Conservation (phyloP, 2,113 vertebrate genomes). For the Sialia sialis region DNA sequence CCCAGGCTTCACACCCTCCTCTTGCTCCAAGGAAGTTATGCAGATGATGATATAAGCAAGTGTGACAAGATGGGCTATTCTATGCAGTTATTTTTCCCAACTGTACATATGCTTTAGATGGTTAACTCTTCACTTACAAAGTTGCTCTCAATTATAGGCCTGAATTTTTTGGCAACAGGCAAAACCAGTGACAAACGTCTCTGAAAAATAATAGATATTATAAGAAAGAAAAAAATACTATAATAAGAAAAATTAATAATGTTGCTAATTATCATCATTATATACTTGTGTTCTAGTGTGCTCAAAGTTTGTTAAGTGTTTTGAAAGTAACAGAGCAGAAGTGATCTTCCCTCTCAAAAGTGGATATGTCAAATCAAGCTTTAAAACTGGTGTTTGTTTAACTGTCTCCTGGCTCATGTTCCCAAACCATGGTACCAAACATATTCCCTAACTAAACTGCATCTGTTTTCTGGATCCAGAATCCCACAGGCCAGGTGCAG, state of each 20-base stretch:
- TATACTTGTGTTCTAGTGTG: neutral
- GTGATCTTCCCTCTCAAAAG: neutral
- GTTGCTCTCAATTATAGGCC: neutral
- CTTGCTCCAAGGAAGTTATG: neutral
- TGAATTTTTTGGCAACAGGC: neutral
- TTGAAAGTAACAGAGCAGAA: neutral
- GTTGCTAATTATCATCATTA: neutral
- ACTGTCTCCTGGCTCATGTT: neutral
- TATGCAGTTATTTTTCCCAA: neutral
- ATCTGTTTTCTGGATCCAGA: neutral
- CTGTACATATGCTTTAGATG: neutral
- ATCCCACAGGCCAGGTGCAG: neutral
- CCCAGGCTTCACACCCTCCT: neutral
- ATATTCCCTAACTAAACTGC: neutral
- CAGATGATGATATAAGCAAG: neutral
- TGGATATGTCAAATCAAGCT: neutral
- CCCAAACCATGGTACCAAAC: neutral
- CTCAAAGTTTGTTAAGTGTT: neutral
- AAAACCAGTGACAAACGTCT: neutral
- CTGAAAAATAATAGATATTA: neutral
- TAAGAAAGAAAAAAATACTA: neutral
- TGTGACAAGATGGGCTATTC: neutral
- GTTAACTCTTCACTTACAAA: neutral
- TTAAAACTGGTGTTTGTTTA: accelerated
- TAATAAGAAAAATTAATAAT: neutral